phyloP scores from a whole-genome alignment of 2,888 invertebrate species.

The Sceliomorpha sp. region DNA sequence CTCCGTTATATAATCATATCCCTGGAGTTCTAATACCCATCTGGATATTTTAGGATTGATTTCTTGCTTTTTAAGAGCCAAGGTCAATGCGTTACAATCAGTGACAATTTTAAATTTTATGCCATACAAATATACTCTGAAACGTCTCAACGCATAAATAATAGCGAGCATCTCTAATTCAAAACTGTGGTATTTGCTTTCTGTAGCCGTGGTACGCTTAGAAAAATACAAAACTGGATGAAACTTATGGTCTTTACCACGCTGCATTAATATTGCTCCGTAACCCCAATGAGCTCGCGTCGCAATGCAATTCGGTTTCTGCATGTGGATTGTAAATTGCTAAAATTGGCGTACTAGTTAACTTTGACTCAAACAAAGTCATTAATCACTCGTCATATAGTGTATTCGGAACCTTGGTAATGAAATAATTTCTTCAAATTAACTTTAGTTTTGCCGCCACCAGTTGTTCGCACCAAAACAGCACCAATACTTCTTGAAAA shows the following conservation, averaged over 20 bases:
- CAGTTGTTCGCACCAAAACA: too few species aligned
- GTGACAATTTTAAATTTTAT: constrained; percentile 5
- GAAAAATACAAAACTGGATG: constrained; percentile 67
- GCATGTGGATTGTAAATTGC: constrained; percentile 63
- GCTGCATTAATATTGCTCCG: constrained; percentile 67
- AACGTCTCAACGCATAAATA: too few species aligned
- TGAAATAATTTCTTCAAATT: too few species aligned
- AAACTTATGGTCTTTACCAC: constrained; percentile 58
- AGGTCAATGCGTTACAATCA: too few species aligned
- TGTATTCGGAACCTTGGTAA: too few species aligned
- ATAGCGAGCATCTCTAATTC: constrained; percentile 62
- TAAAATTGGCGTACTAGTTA: constrained; percentile 60
- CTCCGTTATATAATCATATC: constrained; percentile 53
- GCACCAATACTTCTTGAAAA: too few species aligned
- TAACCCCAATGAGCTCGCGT: constrained; percentile 68
- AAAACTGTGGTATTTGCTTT: constrained; percentile 66
- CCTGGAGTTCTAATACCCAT: constrained; percentile 60
- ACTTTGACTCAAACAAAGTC: constrained; percentile 46
- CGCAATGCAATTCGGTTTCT: constrained; percentile 69
- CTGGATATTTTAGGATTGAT: constrained; percentile 62
- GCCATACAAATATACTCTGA: constrained; percentile 53
- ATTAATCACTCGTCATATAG: too few species aligned
- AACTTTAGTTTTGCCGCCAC: too few species aligned
- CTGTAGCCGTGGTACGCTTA: constrained; percentile 59
- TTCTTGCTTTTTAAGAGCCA: constrained; percentile 63